Evolutionary conservation across 2,113 vertebrate species (phyloP).

Genomic region (Corvus moneduloides): DNA sequence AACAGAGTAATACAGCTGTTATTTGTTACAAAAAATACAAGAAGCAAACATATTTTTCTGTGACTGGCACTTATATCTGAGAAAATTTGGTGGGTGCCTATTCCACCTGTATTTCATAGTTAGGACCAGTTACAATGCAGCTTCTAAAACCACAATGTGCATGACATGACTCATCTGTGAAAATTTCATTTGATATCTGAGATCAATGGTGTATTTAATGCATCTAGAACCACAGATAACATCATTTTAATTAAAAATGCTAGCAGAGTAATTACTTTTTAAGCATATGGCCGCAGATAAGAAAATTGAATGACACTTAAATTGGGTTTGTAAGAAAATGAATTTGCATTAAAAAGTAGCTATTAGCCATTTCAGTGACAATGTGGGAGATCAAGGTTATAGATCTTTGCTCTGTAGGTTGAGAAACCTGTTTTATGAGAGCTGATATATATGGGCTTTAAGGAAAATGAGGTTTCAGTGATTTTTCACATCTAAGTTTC

Average conservation of each 20-base stretch:
- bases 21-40: not conserved
- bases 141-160: not conserved
- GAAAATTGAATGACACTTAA: slow-evolving; percentile 71
- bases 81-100: not conserved
- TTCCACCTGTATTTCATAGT: not conserved
- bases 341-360: slow-evolving; percentile 66
- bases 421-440: not conserved
- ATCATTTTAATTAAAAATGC: slow-evolving; percentile 73
- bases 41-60: not conserved
- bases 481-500: not conserved
- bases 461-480: not conserved
- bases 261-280: slow-evolving; percentile 68
- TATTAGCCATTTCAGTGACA: slow-evolving; percentile 48
- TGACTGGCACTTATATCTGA: not conserved
- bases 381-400: slow-evolving; percentile 21
- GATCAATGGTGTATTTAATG: slow-evolving; percentile 55
- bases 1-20: not conserved
- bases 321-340: slow-evolving; percentile 61
- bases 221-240: slow-evolving; percentile 60
- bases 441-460: not conserved
- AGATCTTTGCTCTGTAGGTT: not conserved
- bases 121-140: not conserved
- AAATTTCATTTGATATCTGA: slow-evolving; percentile 49
- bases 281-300: slow-evolving; percentile 64
- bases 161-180: not conserved